Evolutionary conservation across 2,888 invertebrate genomes (phyloP), one percentile per base, ranked within the genome.

Genomic region (Nomada ruficornis): DNA sequence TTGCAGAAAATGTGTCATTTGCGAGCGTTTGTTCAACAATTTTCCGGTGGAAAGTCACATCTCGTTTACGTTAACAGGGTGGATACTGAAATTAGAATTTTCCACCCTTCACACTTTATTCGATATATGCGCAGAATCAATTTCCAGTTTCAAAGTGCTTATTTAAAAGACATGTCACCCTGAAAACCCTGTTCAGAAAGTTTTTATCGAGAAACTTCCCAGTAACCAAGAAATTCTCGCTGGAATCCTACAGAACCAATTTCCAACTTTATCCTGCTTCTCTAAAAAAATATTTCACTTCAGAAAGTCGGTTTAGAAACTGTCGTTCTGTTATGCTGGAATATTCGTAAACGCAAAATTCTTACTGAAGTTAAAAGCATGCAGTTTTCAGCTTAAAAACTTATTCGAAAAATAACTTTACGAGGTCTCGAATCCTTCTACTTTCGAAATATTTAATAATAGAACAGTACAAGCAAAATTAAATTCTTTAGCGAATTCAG

Each of bases 151-250:
- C 11, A 15, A 10, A 52, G 60, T 20, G 50, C 36, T 60, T 62
- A 50, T 52, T 71, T 50, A 62, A 52, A 29, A 26, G 60, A 36
- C 36, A 36, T 36, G 52, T 18, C 36, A 70, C 57, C 15, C 57
- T 50, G 50, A 71, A 70, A 71, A 52, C 36, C 50, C 60, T 15
- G 20, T 50, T 47, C 50, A 13, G 2, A 36, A 71, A 71, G 15
- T 71, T 71, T 71, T 47, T 36, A 71, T 71, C 20, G 60, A 36
- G 60, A 71, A 71, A 71, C 60, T 71, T 71, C 29, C 52, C 50
- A 36, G 50, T 71, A 71, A 71, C 70, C 70, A 29, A 71, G 70
- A 62, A 71, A 71, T 71, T 71, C 70, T 52, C 70, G 11, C 60
- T 10, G 60, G 70, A 20, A 60, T 52, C 26, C 50, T 23, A 29